Conservation (phyloP, 2,888 invertebrate genomes). For the Acanthococcus lagerstroemiae region DNA sequence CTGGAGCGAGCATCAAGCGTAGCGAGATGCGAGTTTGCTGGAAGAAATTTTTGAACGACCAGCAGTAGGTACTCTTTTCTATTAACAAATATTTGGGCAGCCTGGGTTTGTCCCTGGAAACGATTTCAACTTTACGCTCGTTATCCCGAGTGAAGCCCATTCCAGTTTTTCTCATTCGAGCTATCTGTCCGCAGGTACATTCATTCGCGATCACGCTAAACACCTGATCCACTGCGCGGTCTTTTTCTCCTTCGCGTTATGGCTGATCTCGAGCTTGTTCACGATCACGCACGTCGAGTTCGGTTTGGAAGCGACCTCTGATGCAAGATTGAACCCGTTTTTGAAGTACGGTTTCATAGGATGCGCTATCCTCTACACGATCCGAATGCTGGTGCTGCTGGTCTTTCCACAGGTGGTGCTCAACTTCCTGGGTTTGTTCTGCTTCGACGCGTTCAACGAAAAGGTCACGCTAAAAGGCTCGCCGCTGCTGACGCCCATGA, state of each 20-base stretch:
- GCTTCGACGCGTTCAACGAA: conserved; percentile 90
- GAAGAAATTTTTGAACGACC: too few relatives aligned
- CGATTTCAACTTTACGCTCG: too few relatives aligned
- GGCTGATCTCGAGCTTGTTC: too few relatives aligned
- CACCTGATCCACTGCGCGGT: background rate
- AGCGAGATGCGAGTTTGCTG: too few relatives aligned
- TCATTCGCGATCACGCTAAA: background rate
- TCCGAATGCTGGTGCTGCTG: conserved; percentile 70
- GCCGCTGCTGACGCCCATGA: conserved; percentile 82
- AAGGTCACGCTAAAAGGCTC: conserved; percentile 80
- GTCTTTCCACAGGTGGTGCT: conserved; percentile 82
- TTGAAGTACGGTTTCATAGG: conserved; percentile 66
- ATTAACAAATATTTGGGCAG: too few relatives aligned
- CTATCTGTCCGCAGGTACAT: background rate
- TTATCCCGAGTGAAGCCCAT: too few relatives aligned
- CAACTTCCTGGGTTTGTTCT: conserved; percentile 72
- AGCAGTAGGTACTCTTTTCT: too few relatives aligned
- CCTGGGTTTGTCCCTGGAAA: too few relatives aligned
- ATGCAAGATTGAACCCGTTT: conserved; percentile 61
- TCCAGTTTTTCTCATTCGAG: too few relatives aligned
- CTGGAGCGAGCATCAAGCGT: too few relatives aligned
- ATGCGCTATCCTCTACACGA: conserved; percentile 61
- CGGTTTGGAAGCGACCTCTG: background rate
- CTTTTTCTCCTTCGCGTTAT: too few relatives aligned
- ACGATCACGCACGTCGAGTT: background rate